Base-by-base conservation (phyloP, 2,888 invertebrate genomes). In the Adelognathus sp. region DNA sequence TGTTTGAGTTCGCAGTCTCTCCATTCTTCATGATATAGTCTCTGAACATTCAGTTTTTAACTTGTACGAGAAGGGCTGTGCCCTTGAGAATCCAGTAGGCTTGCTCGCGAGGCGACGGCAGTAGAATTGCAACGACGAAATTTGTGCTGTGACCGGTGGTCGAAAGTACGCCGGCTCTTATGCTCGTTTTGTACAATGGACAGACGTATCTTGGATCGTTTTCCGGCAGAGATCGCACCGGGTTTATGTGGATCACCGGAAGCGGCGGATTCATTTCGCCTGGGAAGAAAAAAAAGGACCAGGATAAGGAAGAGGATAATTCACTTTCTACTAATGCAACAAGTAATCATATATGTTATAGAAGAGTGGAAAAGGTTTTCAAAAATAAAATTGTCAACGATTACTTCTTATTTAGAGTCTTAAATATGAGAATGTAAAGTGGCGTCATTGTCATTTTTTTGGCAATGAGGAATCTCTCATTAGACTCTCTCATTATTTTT, bases 141-240 rank as follows among this genome's bases (percentile, higher is more conserved):
- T 98, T 98, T 1, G 98, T 98, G 85, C 97, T 98, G 92, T 98
- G 98, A 0, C 98, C 98, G 0, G 98, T 98, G 0, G 98, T 98
- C 5, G 97, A 97, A 11, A 98, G 93, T 0, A 94, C 94, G 46
- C 98, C 98, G 21, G 97, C 97, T 76, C 98, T 93, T 83, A 96
- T 95, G 33, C 97, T 95, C 0, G 98, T 98, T 92, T 98, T 98
- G 91, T 98, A 98, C 11, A 98, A 92, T 0, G 98, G 98, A 18
- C 96, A 94, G 66, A 94, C 92, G 89, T 97, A 97, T 84, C 96
- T 92, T 1, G 93, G 91, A 88, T 95, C 95, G 2, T 93, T 91
- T 84, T 92, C 93, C 0, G 94, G 94, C 84, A 95, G 92, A 29
- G 93, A 92, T 50, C 93, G 92, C 76, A 94, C 94, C 0, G 97